phyloP scores from a whole-genome alignment of 2,888 invertebrate species.

The Oscheius sp. region DNA sequence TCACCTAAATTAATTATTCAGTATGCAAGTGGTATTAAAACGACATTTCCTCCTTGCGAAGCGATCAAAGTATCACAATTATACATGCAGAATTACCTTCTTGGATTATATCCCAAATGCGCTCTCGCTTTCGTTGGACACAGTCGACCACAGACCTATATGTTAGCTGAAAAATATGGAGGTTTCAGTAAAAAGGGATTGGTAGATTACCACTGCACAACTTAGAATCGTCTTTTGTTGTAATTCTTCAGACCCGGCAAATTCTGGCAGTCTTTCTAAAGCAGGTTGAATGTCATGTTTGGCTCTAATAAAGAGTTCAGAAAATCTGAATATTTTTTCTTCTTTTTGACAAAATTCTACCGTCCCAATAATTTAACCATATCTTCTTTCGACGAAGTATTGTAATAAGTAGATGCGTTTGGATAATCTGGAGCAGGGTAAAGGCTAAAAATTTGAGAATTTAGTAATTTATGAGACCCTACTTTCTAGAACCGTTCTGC shows the following conservation, averaged over 20 bases:
- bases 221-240: slow-evolving; percentile 95
- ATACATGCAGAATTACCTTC: slow-evolving; percentile 20
- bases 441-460: slow-evolving; percentile 27
- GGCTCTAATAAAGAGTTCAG: slow-evolving; percentile 27
- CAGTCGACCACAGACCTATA: slow-evolving; percentile 79
- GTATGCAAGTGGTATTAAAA: too few species aligned
- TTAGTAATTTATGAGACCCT: neutral
- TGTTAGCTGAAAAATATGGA: slow-evolving; percentile 77
- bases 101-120: slow-evolving; percentile 78
- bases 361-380: slow-evolving; percentile 16
- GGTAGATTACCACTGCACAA: slow-evolving; percentile 83
- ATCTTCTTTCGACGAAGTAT: slow-evolving; percentile 47
- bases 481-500: neutral
- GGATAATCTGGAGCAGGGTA: slow-evolving; percentile 57
- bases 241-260: slow-evolving; percentile 85
- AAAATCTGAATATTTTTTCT: slow-evolving; percentile 33
- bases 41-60: too few species aligned
- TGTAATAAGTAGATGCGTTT: slow-evolving; percentile 55
- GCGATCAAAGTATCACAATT: neutral
- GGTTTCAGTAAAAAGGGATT: neutral
- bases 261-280: slow-evolving; percentile 82
- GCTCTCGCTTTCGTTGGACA: slow-evolving; percentile 80
- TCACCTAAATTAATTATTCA: slow-evolving; percentile 5
- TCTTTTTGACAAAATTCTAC: slow-evolving; percentile 20
- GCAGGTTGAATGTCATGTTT: slow-evolving; percentile 81